Percentiles rank a stretch among this genome's conserved stretches.
phyloP scores from a whole-genome alignment of 2,888 invertebrate genomes.

The Adela reaumurella region DNA sequence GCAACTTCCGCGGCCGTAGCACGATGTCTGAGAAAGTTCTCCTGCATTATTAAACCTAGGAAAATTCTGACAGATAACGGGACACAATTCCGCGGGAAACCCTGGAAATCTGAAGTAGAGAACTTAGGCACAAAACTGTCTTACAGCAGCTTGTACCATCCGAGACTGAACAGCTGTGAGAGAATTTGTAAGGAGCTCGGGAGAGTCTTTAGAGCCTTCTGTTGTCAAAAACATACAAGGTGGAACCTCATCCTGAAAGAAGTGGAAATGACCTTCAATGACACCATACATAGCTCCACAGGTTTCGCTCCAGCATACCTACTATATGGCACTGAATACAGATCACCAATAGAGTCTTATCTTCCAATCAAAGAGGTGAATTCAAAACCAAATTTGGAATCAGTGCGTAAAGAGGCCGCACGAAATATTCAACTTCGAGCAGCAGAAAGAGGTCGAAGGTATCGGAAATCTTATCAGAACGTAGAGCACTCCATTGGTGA shows the following conservation, averaged over 20 bases:
- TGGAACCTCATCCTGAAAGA: not conserved
- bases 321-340: not conserved
- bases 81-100: not conserved
- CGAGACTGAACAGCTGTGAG: not conserved
- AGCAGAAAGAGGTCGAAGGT: not conserved
- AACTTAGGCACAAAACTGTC: not conserved
- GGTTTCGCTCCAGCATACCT: not conserved
- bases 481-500: not conserved
- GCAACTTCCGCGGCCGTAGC: not conserved
- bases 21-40: not conserved
- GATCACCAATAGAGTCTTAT: not conserved
- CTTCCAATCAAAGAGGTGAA: not conserved
- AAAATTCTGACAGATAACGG: not conserved
- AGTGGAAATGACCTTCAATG: not conserved
- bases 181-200: not conserved
- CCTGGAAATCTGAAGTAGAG: not conserved
- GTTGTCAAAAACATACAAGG: not conserved
- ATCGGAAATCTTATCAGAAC: not conserved
- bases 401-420: not conserved
- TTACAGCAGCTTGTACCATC: not conserved
- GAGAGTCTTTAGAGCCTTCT: not conserved
- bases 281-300: not conserved
- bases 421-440: not conserved
- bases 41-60: not conserved
- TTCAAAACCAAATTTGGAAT: not conserved